Conservation (phyloP, 2,888 invertebrate species). For the Kryphioiulus occultus region DNA sequence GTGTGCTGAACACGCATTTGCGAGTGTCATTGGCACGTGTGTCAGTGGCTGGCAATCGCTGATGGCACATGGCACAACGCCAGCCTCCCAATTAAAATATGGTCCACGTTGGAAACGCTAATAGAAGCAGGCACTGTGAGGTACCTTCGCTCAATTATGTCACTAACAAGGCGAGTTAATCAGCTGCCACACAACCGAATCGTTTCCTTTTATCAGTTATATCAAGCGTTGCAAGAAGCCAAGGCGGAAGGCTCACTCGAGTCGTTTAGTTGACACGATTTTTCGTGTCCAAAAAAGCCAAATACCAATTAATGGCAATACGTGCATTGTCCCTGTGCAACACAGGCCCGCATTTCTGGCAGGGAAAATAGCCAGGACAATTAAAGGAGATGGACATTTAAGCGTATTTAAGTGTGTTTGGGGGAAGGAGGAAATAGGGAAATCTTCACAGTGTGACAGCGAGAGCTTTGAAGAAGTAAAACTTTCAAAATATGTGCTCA, state of each 20-base stretch:
- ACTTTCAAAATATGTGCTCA: too few relatives aligned
- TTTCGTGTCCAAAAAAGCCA: background rate
- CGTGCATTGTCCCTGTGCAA: background rate
- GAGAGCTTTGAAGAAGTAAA: too few relatives aligned
- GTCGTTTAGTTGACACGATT: background rate
- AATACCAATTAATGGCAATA: background rate
- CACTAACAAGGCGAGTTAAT: constrained; percentile 8
- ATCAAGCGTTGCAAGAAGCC: background rate
- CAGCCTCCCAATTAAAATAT: background rate
- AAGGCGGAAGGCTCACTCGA: background rate
- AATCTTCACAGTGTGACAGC: too few relatives aligned
- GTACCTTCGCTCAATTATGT: constrained; percentile 13
- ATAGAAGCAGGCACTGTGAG: background rate
- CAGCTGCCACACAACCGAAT: background rate
- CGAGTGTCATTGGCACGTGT: background rate
- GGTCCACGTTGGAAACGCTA: background rate
- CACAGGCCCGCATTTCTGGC: background rate
- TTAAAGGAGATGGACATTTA: background rate
- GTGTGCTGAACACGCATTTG: background rate
- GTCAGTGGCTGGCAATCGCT: constrained; percentile 16
- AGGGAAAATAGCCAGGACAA: background rate
- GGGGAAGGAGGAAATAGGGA: background rate
- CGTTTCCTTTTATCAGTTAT: background rate
- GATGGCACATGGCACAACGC: background rate
- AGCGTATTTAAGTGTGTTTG: background rate